These are phyloP conservation scores for Stomorhina lunata DNA, from an alignment of 2,888 invertebrate genomes.

Conservation along the genomic window DNA sequence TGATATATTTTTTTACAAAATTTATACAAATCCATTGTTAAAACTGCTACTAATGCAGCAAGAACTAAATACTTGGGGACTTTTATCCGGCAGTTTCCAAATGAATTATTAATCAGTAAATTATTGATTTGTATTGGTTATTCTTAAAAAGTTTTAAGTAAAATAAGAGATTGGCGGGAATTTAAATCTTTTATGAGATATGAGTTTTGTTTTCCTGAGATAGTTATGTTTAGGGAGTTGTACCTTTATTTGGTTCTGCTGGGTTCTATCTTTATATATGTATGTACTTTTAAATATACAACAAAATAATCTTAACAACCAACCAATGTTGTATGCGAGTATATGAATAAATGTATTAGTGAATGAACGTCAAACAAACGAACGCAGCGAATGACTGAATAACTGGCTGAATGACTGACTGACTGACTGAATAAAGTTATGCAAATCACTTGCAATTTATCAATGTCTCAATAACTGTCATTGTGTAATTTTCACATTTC, in stretches of 20 bases:
- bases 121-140: too few relatives aligned
- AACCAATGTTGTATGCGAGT: slow-evolving; percentile 17
- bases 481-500: slow-evolving; percentile 67
- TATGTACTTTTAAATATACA: too few relatives aligned
- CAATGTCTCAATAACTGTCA: slow-evolving; percentile 67
- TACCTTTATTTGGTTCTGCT: too few relatives aligned
- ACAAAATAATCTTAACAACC: slow-evolving; percentile 24
- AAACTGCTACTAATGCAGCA: slow-evolving; percentile 10
- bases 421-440: slow-evolving; percentile 61
- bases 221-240: too few relatives aligned
- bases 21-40: slow-evolving; percentile 46
- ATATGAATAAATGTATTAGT: background rate
- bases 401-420: background rate
- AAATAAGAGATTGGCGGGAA: too few relatives aligned
- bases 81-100: too few relatives aligned
- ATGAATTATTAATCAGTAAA: too few relatives aligned
- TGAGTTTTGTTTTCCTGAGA: too few relatives aligned
- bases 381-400: background rate
- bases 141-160: too few relatives aligned
- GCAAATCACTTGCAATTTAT: slow-evolving; percentile 66
- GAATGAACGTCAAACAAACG: slow-evolving; percentile 1
- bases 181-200: too few relatives aligned
- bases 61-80: slow-evolving; percentile 7
- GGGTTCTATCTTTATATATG: too few relatives aligned
- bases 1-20: slow-evolving; percentile 13